Conservation (phyloP, 1,140 invertebrate genomes). For the Scaptomyza hsui region DNA sequence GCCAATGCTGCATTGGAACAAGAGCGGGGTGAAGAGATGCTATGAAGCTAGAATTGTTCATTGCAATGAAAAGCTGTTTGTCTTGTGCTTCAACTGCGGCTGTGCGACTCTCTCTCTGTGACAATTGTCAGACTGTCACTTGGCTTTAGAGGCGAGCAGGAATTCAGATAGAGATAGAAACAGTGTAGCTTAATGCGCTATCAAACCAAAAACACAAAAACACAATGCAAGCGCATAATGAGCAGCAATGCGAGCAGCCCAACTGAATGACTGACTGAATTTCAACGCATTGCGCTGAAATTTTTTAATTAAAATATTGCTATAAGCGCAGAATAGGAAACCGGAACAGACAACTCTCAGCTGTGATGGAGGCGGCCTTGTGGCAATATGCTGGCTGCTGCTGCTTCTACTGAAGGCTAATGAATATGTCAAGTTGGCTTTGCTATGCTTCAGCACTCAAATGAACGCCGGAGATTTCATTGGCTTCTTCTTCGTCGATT, state of each 20-base stretch:
- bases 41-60: slow-evolving; percentile 32
- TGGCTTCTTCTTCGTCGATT: slow-evolving; percentile 4
- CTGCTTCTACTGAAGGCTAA: slow-evolving; percentile 38
- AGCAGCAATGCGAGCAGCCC: slow-evolving; percentile 27
- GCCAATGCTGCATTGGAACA: neutral
- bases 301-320: slow-evolving; percentile 80
- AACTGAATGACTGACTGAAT: neutral
- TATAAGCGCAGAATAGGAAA: slow-evolving; percentile 30
- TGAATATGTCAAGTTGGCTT: slow-evolving; percentile 72
- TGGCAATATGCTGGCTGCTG: slow-evolving; percentile 27
- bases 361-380: slow-evolving; percentile 24
- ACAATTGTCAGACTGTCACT: slow-evolving; percentile 75
- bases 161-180: slow-evolving; percentile 1
- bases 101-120: slow-evolving; percentile 30
- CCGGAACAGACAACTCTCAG: slow-evolving; percentile 46
- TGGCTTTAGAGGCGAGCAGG: slow-evolving; percentile 27
- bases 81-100: slow-evolving; percentile 44
- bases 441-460: slow-evolving; percentile 28
- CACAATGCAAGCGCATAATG: slow-evolving; percentile 65
- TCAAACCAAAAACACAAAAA: slow-evolving; percentile 29
- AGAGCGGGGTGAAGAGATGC: neutral
- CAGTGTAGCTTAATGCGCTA: slow-evolving; percentile 27
- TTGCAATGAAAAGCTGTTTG: slow-evolving; percentile 45
- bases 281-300: slow-evolving; percentile 50
- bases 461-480: slow-evolving; percentile 42